A percentile compares a stretch with the other conserved stretches of the same genome.
Conservation (phyloP, 2,113 vertebrate species). For the Prunella fulvescens region DNA sequence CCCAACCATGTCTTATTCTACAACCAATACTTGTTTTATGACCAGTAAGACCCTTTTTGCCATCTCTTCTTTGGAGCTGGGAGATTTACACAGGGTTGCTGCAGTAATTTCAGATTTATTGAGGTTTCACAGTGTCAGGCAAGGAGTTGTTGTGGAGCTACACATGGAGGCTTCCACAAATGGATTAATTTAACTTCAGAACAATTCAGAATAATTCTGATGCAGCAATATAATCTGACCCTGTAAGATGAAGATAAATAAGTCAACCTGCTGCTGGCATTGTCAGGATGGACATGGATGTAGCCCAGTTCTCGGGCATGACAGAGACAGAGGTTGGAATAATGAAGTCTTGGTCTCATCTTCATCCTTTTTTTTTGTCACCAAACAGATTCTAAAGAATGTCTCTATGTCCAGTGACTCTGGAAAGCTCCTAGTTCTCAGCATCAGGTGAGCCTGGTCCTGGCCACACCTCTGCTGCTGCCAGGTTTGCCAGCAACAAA, state of each 20-base stretch:
- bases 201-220: not conserved
- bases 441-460: not conserved
- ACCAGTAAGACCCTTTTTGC: not conserved
- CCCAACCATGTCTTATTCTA: not conserved
- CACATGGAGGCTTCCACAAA: not conserved
- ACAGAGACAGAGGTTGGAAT: not conserved
- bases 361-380: not conserved
- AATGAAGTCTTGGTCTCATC: not conserved
- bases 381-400: not conserved
- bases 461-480: not conserved
- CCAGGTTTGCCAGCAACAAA: not conserved
- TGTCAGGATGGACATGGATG: not conserved
- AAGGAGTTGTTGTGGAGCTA: not conserved
- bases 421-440: not conserved
- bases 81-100: not conserved
- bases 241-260: not conserved
- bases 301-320: not conserved
- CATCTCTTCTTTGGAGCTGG: not conserved
- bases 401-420: not conserved
- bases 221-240: not conserved
- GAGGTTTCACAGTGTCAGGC: not conserved
- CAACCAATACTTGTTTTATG: not conserved
- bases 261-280: not conserved
- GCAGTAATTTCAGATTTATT: not conserved
- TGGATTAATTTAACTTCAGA: not conserved